phyloP scores from a whole-genome alignment of 1,140 invertebrate species.

The Apis cerana region DNA sequence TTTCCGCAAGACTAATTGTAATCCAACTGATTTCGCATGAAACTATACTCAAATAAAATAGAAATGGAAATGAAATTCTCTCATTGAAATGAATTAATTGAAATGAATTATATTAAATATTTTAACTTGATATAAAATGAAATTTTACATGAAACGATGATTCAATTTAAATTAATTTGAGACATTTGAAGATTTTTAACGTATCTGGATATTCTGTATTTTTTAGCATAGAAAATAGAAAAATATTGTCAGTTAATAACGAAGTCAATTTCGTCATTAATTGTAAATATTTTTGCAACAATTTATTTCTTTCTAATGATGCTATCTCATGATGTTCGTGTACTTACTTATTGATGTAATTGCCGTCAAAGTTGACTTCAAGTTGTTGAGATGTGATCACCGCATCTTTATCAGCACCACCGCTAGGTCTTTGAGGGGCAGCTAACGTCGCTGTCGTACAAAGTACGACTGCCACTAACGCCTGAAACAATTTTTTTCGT shows the following conservation, averaged over 20 bases:
- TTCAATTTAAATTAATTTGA: no score
- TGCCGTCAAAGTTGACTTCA: conserved; percentile 84
- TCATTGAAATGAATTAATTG: neutral
- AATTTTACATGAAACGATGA: no score
- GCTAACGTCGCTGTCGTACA: conserved; percentile 71
- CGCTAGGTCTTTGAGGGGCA: conserved; percentile 73
- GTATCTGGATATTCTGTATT: no score
- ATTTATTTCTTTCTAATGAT: neutral
- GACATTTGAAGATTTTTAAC: no score
- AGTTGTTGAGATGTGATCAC: conserved; percentile 84
- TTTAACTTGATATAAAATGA: neutral
- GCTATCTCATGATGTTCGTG: neutral
- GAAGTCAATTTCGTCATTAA: neutral
- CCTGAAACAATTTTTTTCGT: conserved; percentile 59
- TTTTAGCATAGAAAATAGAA: no score
- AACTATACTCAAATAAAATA: no score
- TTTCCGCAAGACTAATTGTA: neutral
- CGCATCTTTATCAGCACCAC: conserved; percentile 77
- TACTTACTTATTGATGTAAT: conserved; percentile 83
- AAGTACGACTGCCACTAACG: conserved; percentile 73
- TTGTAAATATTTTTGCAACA: neutral
- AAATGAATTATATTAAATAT: neutral
- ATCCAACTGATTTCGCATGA: no score
- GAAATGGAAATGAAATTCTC: neutral
- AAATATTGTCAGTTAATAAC: neutral